Evolutionary conservation across 2,797 vertebrate species (phyloP), one percentile per base, ranked within the genome.

Genomic region (Eurystomus glaucurus): DNA sequence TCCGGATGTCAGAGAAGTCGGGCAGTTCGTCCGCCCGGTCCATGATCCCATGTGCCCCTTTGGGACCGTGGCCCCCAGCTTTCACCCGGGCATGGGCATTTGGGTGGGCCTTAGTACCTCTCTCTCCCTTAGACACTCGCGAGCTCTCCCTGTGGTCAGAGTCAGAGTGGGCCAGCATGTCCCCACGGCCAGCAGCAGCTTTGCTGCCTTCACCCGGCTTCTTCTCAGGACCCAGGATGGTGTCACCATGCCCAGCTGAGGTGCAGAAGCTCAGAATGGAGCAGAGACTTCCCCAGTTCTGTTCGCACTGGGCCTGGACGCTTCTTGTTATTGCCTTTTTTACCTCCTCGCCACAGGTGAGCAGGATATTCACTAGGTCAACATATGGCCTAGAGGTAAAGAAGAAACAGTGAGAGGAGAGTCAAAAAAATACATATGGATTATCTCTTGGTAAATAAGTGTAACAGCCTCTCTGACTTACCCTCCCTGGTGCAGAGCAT

Each of bases 261-360:
- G 98, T 99, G 96, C 99, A 99, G 97, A 99, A 99, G 90, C 99
- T 99, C 91, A 99, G 97, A 95, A 99, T 99, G 97, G 99, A 99
- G n/a, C 99, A 99, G 72, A 99, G 98, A 39, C 99, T 99, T 21
- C 99, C 99, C 99, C 99, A 99, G 98, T 99, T 99, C 98, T 99
- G 99, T 93, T 99, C 99, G 2, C 99, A 99, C 98, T 99, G 99
- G 43, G 99, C 98, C 78, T 99, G 99, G 46, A 99, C 99, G 0
- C 99, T 99, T 80, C 98, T 98, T 1, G 99, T 99, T 97, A 99
- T 96, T 4, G 99, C 99, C 92, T 99, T 99, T 96, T 99, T 99
- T 97, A 99, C 99, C 94, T 99, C 99, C 89, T 99, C 99, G 10
- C 99, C 99, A 3, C 99, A 99, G 96, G 99, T 98, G 93, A 99